phyloP scores from a whole-genome alignment of 1,140 invertebrate species.

The Periplaneta americana region DNA sequence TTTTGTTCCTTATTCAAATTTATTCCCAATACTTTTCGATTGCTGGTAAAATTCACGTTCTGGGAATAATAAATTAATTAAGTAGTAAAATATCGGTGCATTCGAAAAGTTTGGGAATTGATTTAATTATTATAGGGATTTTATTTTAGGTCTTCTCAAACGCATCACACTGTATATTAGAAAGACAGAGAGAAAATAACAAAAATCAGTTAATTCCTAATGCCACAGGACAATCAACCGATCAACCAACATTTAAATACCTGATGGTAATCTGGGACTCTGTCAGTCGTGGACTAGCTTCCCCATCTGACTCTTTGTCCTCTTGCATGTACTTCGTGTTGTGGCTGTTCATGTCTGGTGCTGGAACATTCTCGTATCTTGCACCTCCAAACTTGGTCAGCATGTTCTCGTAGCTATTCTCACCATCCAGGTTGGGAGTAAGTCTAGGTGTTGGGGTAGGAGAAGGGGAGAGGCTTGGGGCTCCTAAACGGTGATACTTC shows the following conservation, averaged over 20 bases:
- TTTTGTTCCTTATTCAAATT: no score
- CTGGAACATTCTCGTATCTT: not conserved
- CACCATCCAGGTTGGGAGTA: not conserved
- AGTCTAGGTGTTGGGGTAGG: constrained; percentile 14
- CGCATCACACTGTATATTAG: no score
- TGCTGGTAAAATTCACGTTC: no score
- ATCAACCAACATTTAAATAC: not conserved
- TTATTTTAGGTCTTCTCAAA: no score
- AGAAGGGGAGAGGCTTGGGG: constrained; percentile 1
- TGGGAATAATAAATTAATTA: no score
- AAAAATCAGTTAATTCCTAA: no score
- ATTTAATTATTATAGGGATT: no score
- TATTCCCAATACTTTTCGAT: no score
- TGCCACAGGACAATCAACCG: no score
- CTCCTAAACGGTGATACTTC: constrained; percentile 1
- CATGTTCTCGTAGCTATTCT: not conserved
- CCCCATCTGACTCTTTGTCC: not conserved
- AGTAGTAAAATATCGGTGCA: no score
- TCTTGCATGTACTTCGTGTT: not conserved
- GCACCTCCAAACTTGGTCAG: not conserved
- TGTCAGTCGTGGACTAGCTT: not conserved
- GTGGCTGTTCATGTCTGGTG: not conserved
- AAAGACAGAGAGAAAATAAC: no score
- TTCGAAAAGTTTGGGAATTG: no score
- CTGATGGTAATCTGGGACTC: not conserved